Base-by-base conservation (phyloP, 2,797 vertebrate genomes). In the Gymnoscopelus braueri region DNA sequence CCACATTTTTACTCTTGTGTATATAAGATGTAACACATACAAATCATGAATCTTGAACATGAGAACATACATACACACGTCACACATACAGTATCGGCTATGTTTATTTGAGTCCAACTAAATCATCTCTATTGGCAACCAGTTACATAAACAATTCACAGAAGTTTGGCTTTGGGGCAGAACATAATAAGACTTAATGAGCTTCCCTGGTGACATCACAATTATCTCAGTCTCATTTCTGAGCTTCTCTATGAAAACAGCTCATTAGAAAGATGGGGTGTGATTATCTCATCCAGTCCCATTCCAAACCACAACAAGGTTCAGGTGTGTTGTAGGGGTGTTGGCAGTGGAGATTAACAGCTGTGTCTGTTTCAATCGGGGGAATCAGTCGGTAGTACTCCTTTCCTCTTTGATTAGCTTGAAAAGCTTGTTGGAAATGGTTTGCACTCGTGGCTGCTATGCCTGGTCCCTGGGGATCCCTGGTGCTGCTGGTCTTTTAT, bases 341-440 rank as follows among this genome's bases (percentile, higher is more conserved):
- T 39, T 9, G 39, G 39, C 39, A 9, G 39, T 9, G 2, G 39
- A 2, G 39, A 8, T 39, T 8, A 39, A 39, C 55, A 13, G 55
- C 19, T 29, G 52, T 54, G 6, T 29, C 13, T 32, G n/a, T 54
- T 70, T 10, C 2, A 63, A 56, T 32, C 32, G 5, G 32, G 32
- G 32, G 32, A 32, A 32, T 63, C 53, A 23, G 12, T 51, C 65
- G 2, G 8, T 50, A n/a, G 57, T 7, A n/a, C 48, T 23, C 24
- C 10, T 15, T 26, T 58, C 24, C 55, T 39, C 29, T 58, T 71
- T 23, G 39, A 39, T 39, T 12, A 2, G 56, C 63, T 63, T 56
- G 4, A 67, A 14, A 39, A 63, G 60, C 56, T 26, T 57, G 49
- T 60, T 68, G 67, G 15, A 68, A 61, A 66, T 77, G 44, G 59